Percentiles rank a stretch among this genome's conserved stretches.
Conservation (phyloP, 2,888 invertebrate genomes). For the Temnothorax ravouxi region DNA sequence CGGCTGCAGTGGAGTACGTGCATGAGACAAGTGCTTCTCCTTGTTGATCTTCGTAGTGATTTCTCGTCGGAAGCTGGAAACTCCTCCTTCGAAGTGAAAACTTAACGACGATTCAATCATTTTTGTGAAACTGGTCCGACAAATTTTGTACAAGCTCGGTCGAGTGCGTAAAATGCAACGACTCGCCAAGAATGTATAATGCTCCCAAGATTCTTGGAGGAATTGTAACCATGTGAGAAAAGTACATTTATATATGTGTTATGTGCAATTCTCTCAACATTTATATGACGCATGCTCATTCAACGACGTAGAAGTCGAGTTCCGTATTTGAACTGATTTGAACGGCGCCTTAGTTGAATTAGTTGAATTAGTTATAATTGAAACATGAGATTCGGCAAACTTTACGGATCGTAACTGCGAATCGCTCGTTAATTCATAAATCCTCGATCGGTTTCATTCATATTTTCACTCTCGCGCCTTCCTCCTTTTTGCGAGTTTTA, state of each 20-base stretch:
- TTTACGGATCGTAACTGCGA: conserved; percentile 23
- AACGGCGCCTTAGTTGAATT: neutral
- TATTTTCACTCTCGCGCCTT: neutral
- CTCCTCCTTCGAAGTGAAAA: conserved; percentile 29
- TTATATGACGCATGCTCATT: neutral
- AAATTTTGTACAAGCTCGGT: neutral
- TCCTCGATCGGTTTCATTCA: conserved; percentile 16
- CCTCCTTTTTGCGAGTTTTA: conserved; percentile 5
- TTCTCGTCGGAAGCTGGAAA: conserved; percentile 29
- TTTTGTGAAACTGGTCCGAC: conserved; percentile 29
- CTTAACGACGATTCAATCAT: conserved; percentile 5
- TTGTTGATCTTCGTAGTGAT: conserved; percentile 47
- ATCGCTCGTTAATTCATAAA: conserved; percentile 32
- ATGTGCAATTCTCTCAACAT: neutral
- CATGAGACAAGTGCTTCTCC: conserved; percentile 39
- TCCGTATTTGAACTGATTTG: neutral
- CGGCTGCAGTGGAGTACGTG: conserved; percentile 23
- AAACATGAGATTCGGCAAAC: conserved; percentile 1
- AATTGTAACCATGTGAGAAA: conserved; percentile 46
- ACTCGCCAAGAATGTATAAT: conserved; percentile 33
- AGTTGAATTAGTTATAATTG: conserved; percentile 5
- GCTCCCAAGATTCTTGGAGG: conserved; percentile 13
- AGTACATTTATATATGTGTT: conserved; percentile 32
- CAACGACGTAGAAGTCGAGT: neutral
- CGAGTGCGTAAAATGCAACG: conserved; percentile 6